phyloP scores from a whole-genome alignment of 2,888 invertebrate species.

The Zootermopsis nevadensis region DNA sequence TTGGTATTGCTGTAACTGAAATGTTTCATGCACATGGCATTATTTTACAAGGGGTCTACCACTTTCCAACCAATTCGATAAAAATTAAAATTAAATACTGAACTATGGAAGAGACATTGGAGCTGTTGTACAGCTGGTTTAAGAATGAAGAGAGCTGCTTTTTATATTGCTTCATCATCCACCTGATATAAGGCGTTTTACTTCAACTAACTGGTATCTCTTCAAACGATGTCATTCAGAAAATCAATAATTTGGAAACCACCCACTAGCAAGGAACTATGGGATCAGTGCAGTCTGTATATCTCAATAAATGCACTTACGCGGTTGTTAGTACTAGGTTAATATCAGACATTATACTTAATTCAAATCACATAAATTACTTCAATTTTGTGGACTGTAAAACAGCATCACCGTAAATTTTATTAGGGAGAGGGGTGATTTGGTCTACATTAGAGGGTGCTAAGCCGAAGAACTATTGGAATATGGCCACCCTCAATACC shows the following conservation, averaged over 20 bases:
- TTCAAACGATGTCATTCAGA: conserved; percentile 47
- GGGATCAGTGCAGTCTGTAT: conserved; percentile 45
- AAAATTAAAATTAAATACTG: no score
- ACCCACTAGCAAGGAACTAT: conserved; percentile 53
- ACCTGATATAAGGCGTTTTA: background rate
- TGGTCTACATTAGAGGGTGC: conserved; percentile 13
- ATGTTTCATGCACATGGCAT: no score
- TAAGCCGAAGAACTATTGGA: conserved; percentile 25
- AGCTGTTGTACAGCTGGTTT: no score
- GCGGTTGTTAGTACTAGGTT: background rate
- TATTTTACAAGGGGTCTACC: no score
- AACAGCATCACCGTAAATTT: background rate
- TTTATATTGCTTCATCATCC: background rate
- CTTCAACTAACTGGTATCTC: conserved; percentile 14
- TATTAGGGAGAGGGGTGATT: background rate
- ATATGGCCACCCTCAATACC: conserved; percentile 49
- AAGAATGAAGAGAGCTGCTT: no score
- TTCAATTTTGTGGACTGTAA: background rate
- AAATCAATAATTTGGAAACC: conserved; percentile 55
- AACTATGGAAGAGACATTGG: no score
- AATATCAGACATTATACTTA: background rate
- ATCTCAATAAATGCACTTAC: conserved; percentile 3
- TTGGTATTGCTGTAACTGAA: no score
- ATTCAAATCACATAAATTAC: background rate
- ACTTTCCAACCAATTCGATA: no score